Evolutionary conservation across 2,888 invertebrate genomes (phyloP), one percentile per base, ranked within the genome.

Genomic region (Acleris laterana): DNA sequence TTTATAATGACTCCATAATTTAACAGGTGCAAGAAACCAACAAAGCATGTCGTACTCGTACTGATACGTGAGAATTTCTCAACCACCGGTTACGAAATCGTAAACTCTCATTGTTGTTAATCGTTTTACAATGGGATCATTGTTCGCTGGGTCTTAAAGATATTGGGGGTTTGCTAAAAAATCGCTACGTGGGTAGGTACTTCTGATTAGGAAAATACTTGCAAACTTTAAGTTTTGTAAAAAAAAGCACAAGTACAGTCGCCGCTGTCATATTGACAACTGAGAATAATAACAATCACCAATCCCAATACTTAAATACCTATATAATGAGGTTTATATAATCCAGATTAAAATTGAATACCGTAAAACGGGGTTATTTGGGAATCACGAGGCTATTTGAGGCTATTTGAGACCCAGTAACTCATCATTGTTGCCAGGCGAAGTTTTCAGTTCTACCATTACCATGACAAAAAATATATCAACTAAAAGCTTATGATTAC

Each of bases 51-150:
- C 74, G 71, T 78, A 80, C 74, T 74, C 74, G 71, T 78, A 80
- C 74, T 76, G 78, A 81, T 82, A 88, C 84, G 87, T 89, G 90
- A 84, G 88, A 90, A 86, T 82, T 84, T 86, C 79, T 77, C 80
- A 82, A 80, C 76, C 82, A 74, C 82, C 85, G 87, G 83, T 89
- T 88, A 85, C 84, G 86, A 88, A 88, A 88, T 87, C 82, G 74
- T 80, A 73, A 81, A 78, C 78, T 77, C 73, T 79, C 80, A 84
- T 87, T 90, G 87, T 88, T 86, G 79, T 87, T 85, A 85, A 87
- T 84, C 81, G 80, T 72, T 76, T 69, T 76, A 88, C 87, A 88
- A 87, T 84, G 79, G 79, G 70, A 74, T 79, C 79, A 85, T 86
- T 89, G 86, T 87, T 82, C 82, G 74, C 75, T 75, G 73, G 72